Conservation (phyloP, 2,113 vertebrate species). For the Campylorhamphus procurvoides region DNA sequence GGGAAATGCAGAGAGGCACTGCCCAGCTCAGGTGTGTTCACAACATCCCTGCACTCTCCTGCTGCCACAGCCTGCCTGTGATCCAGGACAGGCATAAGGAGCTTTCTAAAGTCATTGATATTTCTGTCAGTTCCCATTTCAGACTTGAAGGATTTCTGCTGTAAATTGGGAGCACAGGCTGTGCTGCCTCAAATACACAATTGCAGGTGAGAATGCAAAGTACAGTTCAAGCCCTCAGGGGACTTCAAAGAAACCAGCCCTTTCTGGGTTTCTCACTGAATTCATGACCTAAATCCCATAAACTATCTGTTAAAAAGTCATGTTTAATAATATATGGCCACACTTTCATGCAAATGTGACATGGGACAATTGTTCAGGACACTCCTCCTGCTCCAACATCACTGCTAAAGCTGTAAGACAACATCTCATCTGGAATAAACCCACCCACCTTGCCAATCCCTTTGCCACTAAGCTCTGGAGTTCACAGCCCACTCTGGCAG, state of each 20-base stretch:
- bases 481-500: not conserved
- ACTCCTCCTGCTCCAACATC: accelerated
- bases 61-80: not conserved
- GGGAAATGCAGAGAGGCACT: accelerated
- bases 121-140: not conserved
- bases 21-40: accelerated
- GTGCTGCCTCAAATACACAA: not conserved
- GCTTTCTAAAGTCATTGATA: not conserved
- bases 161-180: not conserved
- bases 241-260: not conserved
- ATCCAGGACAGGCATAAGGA: not conserved
- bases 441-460: not conserved
- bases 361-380: not conserved
- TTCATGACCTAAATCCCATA: not conserved
- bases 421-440: accelerated
- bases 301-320: accelerated
- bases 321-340: no score
- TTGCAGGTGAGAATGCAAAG: not conserved
- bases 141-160: not conserved
- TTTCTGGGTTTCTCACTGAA: not conserved
- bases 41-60: not conserved
- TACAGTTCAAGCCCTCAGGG: not conserved
- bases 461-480: not conserved
- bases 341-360: not conserved
- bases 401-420: not conserved